Conservation (phyloP, 2,797 vertebrate species). For the Gymnoscopelus braueri region DNA sequence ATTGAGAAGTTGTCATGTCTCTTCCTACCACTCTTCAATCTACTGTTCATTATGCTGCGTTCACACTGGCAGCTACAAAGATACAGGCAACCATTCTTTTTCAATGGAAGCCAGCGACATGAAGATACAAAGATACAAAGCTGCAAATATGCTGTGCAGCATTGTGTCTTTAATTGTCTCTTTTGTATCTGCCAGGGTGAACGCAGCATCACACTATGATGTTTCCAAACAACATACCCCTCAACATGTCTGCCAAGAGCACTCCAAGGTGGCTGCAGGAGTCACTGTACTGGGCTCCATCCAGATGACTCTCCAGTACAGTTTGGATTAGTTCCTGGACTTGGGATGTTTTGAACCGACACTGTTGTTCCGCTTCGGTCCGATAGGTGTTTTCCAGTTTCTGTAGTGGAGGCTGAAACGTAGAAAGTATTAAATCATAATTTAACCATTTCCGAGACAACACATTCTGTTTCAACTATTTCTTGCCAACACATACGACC, state of each 20-base stretch:
- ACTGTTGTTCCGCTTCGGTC: conserved; percentile 57
- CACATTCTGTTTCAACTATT: too few relatives aligned
- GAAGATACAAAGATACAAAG: too few relatives aligned
- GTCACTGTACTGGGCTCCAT: conserved; percentile 43
- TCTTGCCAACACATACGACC: background rate
- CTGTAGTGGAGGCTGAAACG: background rate
- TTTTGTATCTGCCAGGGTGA: too few relatives aligned
- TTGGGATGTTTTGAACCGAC: conserved; percentile 44
- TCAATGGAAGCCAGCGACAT: too few relatives aligned
- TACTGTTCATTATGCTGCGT: too few relatives aligned
- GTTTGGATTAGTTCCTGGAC: conserved; percentile 66
- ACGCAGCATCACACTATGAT: background rate
- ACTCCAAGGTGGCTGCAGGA: conserved; percentile 50
- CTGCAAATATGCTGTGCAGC: too few relatives aligned
- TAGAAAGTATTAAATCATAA: background rate
- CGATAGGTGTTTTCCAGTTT: conserved; percentile 71
- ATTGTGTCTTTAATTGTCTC: too few relatives aligned
- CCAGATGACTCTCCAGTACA: conserved; percentile 46
- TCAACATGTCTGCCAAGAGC: conserved; percentile 74
- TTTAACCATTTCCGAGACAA: too few relatives aligned
- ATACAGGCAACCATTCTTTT: too few relatives aligned
- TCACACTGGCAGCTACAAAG: too few relatives aligned
- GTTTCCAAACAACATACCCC: conserved; percentile 10
- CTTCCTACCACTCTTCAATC: too few relatives aligned
- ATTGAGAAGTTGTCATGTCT: too few relatives aligned